These are phyloP conservation scores for Panthera leo DNA, from an alignment of 2,113 vertebrate species.

Conservation along the genomic window DNA sequence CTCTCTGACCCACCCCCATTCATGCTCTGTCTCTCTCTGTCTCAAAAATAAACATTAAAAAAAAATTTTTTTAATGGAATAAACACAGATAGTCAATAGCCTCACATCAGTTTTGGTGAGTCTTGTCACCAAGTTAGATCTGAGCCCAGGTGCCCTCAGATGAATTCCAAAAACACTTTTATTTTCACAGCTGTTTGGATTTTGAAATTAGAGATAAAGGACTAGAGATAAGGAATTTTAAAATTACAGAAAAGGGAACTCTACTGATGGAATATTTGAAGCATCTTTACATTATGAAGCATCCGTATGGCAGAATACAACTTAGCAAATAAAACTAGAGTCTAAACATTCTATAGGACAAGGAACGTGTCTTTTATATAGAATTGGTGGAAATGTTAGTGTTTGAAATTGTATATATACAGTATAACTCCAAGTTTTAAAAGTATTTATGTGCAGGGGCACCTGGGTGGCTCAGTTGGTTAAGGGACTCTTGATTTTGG, in stretches of 20 bases:
- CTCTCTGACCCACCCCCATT: too few relatives aligned
- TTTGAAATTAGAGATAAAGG: not conserved
- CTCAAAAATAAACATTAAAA: too few relatives aligned
- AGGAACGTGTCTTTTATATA: not conserved
- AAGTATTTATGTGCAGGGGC: not conserved
- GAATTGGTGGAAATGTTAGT: not conserved
- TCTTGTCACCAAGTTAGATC: not conserved
- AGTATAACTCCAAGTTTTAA: not conserved
- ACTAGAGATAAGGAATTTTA: not conserved
- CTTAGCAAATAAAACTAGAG: not conserved
- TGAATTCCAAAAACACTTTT: not conserved
- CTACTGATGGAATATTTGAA: not conserved
- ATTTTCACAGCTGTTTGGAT: not conserved
- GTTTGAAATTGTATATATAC: not conserved
- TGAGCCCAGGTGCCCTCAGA: not conserved
- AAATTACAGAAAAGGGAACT: not conserved
- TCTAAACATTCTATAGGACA: not conserved
- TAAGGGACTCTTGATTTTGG: too few relatives aligned
- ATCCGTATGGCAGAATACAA: not conserved
- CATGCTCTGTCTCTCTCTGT: too few relatives aligned
- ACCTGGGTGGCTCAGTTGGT: too few relatives aligned
- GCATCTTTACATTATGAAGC: not conserved
- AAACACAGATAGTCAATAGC: not conserved
- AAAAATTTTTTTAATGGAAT: not conserved
- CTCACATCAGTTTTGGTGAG: not conserved